Evolutionary conservation across 2,113 vertebrate species (phyloP).

Genomic region (Calidris pugnax): DNA sequence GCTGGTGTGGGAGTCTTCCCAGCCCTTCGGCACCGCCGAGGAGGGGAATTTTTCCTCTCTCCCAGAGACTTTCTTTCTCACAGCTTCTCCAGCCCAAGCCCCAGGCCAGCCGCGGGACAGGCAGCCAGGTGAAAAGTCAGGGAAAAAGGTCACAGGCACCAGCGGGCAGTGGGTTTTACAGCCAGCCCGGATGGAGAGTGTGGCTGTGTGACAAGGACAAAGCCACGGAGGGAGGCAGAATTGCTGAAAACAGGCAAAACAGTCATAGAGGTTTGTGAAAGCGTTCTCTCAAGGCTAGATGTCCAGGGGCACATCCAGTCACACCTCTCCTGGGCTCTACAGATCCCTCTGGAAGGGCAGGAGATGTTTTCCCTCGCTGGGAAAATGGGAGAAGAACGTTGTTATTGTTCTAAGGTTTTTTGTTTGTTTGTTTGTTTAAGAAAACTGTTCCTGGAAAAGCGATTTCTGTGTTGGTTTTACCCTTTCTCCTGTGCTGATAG

Average conservation of each 20-base stretch:
- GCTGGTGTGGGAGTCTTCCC: not conserved
- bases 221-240: not conserved
- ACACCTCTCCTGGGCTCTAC: fast-evolving
- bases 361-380: not conserved
- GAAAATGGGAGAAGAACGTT: not conserved
- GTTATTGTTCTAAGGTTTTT: not conserved
- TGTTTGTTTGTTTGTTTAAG: not conserved
- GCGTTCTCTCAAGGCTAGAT: fast-evolving
- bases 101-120: not conserved
- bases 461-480: not conserved
- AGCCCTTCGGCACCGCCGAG: not conserved
- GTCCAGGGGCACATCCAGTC: fast-evolving
- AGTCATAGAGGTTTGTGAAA: fast-evolving
- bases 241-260: not conserved
- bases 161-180: fast-evolving
- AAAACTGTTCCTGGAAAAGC: not conserved
- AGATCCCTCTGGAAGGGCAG: not conserved
- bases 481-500: fast-evolving
- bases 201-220: fast-evolving
- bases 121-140: not conserved
- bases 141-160: not conserved
- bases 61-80: not conserved
- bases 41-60: not conserved
- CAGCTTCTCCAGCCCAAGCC: not conserved
- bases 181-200: fast-evolving